Percentiles rank a stretch among this genome's conserved stretches.
phyloP scores from a whole-genome alignment of 1,140 invertebrate species.

The Drosophila obscura region DNA sequence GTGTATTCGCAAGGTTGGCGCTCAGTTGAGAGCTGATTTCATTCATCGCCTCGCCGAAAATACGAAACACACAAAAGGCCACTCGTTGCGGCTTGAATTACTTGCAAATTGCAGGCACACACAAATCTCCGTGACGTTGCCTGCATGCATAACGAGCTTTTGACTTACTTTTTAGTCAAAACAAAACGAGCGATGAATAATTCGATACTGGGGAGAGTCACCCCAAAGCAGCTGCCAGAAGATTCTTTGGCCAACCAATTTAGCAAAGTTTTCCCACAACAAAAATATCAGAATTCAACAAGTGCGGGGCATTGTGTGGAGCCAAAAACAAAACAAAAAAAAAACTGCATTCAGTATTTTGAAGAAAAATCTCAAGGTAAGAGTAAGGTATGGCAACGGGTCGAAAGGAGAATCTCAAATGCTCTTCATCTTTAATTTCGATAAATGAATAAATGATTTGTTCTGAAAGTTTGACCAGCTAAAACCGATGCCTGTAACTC shows the following conservation, averaged over 20 bases:
- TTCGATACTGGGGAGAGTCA: constrained; percentile 29
- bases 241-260: constrained; percentile 24
- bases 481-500: too few species aligned
- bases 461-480: too few species aligned
- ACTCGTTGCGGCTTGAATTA: constrained; percentile 50
- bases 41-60: constrained; percentile 48
- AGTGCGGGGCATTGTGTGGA: constrained; percentile 5
- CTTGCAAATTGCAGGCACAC: constrained; percentile 55
- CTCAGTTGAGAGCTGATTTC: constrained; percentile 66
- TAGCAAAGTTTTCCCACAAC: constrained; percentile 46
- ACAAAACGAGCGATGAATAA: constrained; percentile 25
- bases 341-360: constrained; percentile 2
- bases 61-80: constrained; percentile 18
- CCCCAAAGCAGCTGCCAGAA: constrained; percentile 8
- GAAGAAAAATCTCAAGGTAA: constrained; percentile 5
- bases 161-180: constrained; percentile 49
- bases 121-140: constrained; percentile 21
- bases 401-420: neutral
- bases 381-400: neutral
- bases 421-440: neutral
- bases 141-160: constrained; percentile 56
- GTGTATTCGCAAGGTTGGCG: constrained; percentile 55
- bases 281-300: constrained; percentile 24
- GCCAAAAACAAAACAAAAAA: neutral
- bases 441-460: too few species aligned